Percentiles rank a stretch among this genome's conserved stretches.
Conservation (phyloP, 2,113 vertebrate species). For the Procavia capensis region DNA sequence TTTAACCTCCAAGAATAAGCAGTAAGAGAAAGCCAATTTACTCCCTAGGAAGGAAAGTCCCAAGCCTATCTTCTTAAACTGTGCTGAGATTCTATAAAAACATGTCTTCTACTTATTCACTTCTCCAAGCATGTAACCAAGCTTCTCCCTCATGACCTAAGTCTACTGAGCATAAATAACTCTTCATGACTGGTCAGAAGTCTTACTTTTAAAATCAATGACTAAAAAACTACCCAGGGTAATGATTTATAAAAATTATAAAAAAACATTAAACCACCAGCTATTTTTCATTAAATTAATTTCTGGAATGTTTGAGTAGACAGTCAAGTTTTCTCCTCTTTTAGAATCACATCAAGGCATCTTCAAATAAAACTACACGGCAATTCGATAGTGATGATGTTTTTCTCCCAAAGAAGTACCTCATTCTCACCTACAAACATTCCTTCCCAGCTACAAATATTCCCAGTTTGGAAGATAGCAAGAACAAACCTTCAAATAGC, state of each 20-base stretch:
- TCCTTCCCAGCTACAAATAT: not conserved
- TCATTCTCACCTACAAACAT: not conserved
- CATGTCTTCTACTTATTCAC: not conserved
- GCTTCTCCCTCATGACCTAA: conserved; percentile 6
- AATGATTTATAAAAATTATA: conserved; percentile 12
- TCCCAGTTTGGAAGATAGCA: conserved; percentile 2
- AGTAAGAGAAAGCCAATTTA: not conserved
- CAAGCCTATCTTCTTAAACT: not conserved
- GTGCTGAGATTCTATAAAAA: not conserved
- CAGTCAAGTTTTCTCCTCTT: conserved; percentile 1
- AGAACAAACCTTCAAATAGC: not conserved
- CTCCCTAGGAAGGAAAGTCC: not conserved
- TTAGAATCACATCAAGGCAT: conserved; percentile 33
- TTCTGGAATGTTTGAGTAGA: not conserved
- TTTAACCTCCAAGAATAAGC: not conserved
- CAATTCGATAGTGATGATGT: not conserved
- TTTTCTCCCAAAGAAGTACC: not conserved
- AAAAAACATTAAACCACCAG: not conserved
- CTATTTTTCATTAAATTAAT: conserved; percentile 29
- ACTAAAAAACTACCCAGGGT: not conserved
- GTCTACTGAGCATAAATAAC: conserved; percentile 36
- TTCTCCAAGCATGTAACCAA: conserved; percentile 15
- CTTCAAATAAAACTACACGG: not conserved
- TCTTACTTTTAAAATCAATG: conserved; percentile 36
- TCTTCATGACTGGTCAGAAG: not conserved